Evolutionary conservation across 2,888 invertebrate species (phyloP).

Genomic region (Cinara cedri): DNA sequence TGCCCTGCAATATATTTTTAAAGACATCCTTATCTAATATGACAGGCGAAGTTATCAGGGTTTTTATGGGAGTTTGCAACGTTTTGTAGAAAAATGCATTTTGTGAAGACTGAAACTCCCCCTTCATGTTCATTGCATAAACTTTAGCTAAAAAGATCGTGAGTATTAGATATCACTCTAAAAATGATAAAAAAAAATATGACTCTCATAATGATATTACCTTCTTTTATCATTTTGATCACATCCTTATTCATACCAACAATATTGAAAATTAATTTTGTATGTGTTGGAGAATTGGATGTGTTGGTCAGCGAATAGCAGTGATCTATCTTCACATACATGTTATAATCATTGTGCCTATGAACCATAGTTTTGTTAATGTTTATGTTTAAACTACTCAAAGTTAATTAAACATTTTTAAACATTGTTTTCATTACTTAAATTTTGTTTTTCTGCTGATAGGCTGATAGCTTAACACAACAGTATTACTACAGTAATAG

Average conservation of each 20-base stretch:
- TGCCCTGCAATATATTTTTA: conserved; percentile 9
- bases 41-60: neutral
- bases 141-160: conserved; percentile 1
- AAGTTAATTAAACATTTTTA: no score
- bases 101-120: neutral
- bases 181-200: no score
- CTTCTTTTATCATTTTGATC: conserved; percentile 89
- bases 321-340: no score
- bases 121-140: neutral
- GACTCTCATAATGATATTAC: neutral
- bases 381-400: no score
- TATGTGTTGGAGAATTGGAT: no score
- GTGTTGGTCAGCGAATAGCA: no score
- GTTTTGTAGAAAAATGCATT: neutral
- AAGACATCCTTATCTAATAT: conserved; percentile 18
- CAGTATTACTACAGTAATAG: neutral
- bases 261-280: no score
- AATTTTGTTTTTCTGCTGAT: conserved; percentile 1
- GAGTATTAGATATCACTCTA: neutral
- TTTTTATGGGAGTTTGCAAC: neutral
- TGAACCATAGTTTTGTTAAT: no score
- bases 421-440: neutral
- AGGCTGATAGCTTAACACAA: neutral
- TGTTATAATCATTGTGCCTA: no score
- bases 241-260: conserved; percentile 77